Base-by-base conservation (phyloP, 1,140 invertebrate species). In the Monochamus saltuarius region DNA sequence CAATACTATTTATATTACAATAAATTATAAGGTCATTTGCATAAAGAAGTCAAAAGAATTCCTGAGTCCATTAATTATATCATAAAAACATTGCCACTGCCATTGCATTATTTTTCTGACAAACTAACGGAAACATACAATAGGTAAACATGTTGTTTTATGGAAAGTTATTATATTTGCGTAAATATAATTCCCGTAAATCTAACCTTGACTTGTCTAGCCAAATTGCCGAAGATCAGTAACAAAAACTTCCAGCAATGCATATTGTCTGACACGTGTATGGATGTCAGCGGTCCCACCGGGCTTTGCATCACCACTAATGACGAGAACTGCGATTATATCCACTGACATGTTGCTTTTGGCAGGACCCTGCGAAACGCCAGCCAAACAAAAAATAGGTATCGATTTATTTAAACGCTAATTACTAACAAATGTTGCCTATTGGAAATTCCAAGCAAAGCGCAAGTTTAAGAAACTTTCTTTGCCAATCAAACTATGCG, bases 331-430 rank as follows among this genome's bases (percentile, higher is more conserved):
- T 17, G 45, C 45, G 7, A 17, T 7, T 47, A 47, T 47, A 7
- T n/a, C 45, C 17, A 43, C 42, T 43, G 42, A 43, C 42, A 7
- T 29, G 19, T 47, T 47, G 45, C 17, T 47, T 7, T 47, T 47
- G 45, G 45, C 45, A 47, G 45, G n/a, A 19, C 8, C 16, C n/a
- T 29, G n/a, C 17, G 17, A 22, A 29, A 22, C 7, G 17, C 29
- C 45, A 47, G 45, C 45, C 45, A 47, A 47, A 29, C 17, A 47
- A 17, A 29, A 47, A 47, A 47, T 47, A 47, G 45, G 29, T 47
- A 47, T n/a, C 29, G 17, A 47, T 47, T 47, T 47, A 47, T 47
- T 47, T 47, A 29, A 29, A 29, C 22, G 22, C 22, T 29, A 29
- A 29, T 29, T 29, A 6, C 22, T 3, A 29, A 29, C 22, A 29